A percentile compares a stretch with the other conserved stretches of the same genome.
phyloP scores from a whole-genome alignment of 2,888 invertebrate genomes.

The Penaeus monodon region DNA sequence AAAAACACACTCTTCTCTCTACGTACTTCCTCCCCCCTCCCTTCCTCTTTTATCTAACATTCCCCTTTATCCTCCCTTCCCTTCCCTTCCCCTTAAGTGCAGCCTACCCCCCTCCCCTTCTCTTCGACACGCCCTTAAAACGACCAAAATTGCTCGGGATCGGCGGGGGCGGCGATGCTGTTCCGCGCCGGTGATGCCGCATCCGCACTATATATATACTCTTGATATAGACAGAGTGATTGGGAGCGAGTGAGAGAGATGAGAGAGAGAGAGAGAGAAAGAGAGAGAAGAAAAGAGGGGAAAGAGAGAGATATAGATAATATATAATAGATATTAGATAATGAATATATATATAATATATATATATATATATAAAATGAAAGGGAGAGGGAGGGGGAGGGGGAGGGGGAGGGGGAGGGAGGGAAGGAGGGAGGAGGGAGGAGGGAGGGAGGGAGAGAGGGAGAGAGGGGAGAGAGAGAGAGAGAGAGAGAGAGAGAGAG shows the following conservation, averaged over 20 bases:
- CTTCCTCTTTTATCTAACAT: too few species aligned
- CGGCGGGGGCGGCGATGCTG: too few species aligned
- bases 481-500: accelerated
- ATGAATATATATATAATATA: too few species aligned
- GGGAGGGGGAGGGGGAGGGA: conserved; percentile 3
- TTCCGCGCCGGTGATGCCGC: too few species aligned
- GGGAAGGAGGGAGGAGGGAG: conserved; percentile 9
- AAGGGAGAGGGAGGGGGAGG: conserved; percentile 2
- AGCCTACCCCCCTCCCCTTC: not conserved
- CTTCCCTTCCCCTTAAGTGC: not conserved
- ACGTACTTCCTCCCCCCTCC: too few species aligned
- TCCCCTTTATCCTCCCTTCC: not conserved
- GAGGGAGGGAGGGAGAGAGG: conserved; percentile 27
- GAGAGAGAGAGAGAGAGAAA: conserved; percentile 7
- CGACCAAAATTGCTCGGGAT: not conserved
- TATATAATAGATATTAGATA: too few species aligned
- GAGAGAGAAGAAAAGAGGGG: not conserved
- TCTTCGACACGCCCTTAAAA: not conserved
- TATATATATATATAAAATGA: conserved; percentile 8
- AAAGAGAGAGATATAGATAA: too few species aligned
- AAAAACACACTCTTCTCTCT: too few species aligned
- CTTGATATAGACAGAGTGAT: too few species aligned
- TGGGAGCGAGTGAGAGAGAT: too few species aligned
- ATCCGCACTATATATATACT: too few species aligned
- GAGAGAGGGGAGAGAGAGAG: not conserved